Conservation (phyloP, 1,140 invertebrate genomes). For the Nasonia longicornis region DNA sequence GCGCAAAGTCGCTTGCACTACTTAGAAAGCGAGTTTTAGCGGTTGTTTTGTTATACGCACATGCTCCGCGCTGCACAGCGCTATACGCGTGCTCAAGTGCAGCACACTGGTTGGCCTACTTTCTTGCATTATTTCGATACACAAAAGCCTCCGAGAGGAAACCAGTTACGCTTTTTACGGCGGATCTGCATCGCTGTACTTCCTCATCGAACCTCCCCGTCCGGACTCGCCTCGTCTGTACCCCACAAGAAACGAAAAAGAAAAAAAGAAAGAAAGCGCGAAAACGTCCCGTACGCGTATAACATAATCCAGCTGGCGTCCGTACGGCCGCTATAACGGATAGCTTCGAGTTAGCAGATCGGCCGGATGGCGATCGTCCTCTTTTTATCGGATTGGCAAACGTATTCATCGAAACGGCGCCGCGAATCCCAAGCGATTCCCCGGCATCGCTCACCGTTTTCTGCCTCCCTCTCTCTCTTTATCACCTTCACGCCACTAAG, state of each 20-base stretch:
- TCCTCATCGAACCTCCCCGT: not conserved
- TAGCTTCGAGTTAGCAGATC: not conserved
- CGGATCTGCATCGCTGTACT: not conserved
- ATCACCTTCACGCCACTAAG: constrained; percentile 31
- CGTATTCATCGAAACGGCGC: constrained; percentile 28
- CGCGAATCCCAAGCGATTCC: constrained; percentile 16
- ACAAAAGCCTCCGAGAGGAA: not conserved
- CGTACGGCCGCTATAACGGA: not conserved
- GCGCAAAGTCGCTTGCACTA: constrained; percentile 1
- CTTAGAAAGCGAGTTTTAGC: constrained; percentile 13
- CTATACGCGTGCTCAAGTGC: not conserved
- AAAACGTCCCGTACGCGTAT: not conserved
- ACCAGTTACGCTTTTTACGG: not conserved
- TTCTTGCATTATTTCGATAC: constrained; percentile 1
- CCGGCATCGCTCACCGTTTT: constrained; percentile 4
- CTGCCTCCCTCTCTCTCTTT: constrained; percentile 25
- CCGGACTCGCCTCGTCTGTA: no score
- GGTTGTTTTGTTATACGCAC: not conserved
- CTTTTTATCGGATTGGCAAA: constrained; percentile 30
- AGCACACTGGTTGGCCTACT: constrained; percentile 5
- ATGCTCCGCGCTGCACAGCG: not conserved
- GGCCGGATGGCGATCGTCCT: constrained; percentile 16
- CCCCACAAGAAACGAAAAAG: no score
- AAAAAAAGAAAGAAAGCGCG: not conserved
- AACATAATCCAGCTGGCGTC: not conserved